A percentile compares a stretch with the other conserved stretches of the same genome.
Evolutionary conservation across 1,140 invertebrate genomes (phyloP).

Genomic region (Trachymyrmex cornetzi): DNA sequence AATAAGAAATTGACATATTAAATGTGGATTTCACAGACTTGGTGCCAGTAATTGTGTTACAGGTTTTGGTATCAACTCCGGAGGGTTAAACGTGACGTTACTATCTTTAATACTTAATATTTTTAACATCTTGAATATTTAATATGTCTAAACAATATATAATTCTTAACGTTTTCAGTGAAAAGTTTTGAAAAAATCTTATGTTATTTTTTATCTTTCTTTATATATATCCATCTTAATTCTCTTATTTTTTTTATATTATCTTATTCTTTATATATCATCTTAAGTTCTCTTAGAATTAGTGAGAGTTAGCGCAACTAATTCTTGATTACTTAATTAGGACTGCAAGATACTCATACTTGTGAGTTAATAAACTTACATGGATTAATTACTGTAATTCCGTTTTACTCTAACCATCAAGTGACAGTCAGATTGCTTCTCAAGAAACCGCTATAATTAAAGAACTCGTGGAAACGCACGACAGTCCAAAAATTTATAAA

Average conservation of each 20-base stretch:
- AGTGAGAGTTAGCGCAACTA: background rate
- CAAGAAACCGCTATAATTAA: background rate
- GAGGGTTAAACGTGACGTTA: background rate
- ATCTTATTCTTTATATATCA: too few relatives aligned
- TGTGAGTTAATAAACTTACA: conserved; percentile 10
- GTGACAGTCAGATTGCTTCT: background rate
- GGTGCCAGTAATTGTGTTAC: too few relatives aligned
- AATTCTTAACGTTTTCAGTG: background rate
- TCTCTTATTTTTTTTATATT: too few relatives aligned
- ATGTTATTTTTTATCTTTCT: background rate
- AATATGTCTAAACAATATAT: background rate
- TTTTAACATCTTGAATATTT: background rate
- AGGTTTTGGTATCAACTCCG: background rate
- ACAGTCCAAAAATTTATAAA: background rate
- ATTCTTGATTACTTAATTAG: conserved; percentile 15
- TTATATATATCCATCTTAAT: too few relatives aligned
- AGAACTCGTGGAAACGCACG: background rate
- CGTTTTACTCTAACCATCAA: background rate
- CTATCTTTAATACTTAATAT: background rate
- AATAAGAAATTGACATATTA: too few relatives aligned
- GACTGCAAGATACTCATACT: background rate
- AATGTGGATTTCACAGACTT: too few relatives aligned
- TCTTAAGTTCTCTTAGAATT: background rate
- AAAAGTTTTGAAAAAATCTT: too few relatives aligned
- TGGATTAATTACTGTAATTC: conserved; percentile 4